Base-by-base conservation (phyloP, 2,797 vertebrate species). In the Enteromius fasciolatus region DNA sequence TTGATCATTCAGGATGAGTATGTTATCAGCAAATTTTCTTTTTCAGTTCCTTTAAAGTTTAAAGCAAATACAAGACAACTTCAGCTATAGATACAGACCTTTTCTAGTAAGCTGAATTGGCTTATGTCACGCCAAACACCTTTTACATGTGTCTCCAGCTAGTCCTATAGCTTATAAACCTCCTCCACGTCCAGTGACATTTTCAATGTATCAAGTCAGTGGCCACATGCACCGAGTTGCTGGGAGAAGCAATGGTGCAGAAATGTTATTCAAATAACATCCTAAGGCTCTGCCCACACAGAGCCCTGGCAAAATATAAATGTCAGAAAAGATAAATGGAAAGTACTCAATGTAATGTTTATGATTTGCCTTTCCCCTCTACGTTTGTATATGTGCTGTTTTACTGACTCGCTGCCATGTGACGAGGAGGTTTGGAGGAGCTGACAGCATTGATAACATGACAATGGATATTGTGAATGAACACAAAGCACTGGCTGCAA, bases 191-290 rank as follows among this genome's bases (percentile, higher is more conserved):
- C 52, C 69, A 48, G 28, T 77, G 81, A 63, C 66, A 70, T 70
- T 77, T 83, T 67, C 48, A 31, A 15, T 44, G 67, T 12, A 44
- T 80, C 36, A 70, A 59, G 39, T 46, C 14, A 59, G 73, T 70
- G 81, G 64, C 8, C 73, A n/a, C 63, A 77, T 68, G 63, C 23
- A 67, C 50, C 59, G 48, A 46, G 41, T n/a, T 63, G 48, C 68
- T 76, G 36, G 72, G 18, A 76, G 70, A 76, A 28, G 33, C 63
- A 76, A 46, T 31, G 36, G 50, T 67, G 80, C 73, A 82, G 73
- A 76, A 82, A 76, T 57, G 23, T 57, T 82, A 76, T 52, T 76
- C 74, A 66, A 41, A 74, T 63, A 81, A 68, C 63, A 63, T 77
- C 66, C 52, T 77, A 48, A 33, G 23, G 66, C 64, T 61, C 28